A percentile compares a stretch with the other conserved stretches of the same genome.
These are phyloP conservation scores for Australoheros scitulus DNA, from an alignment of 2,113 vertebrate genomes.

Conservation along the genomic window DNA sequence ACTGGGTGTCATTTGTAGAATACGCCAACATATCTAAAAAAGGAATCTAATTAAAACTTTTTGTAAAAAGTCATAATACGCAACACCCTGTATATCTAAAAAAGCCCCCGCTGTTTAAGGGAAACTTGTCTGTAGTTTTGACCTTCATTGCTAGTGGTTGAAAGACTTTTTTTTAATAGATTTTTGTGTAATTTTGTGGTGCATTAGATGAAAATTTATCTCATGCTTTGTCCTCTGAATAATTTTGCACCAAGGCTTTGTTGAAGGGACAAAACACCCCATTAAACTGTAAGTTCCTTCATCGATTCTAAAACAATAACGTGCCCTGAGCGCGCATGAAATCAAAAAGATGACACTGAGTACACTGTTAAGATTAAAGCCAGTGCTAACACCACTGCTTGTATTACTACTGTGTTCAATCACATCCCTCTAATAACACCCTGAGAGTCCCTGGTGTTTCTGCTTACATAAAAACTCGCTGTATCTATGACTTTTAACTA, in stretches of 20 bases:
- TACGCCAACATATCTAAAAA: too few relatives aligned
- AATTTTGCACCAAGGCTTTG: neutral
- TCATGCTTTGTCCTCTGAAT: neutral
- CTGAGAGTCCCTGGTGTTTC: neutral
- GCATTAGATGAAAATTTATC: neutral
- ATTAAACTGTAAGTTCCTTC: neutral
- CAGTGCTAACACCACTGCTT: neutral
- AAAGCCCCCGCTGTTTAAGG: too few relatives aligned
- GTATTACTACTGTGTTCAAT: neutral
- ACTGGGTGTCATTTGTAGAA: neutral
- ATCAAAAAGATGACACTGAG: neutral
- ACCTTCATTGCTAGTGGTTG: neutral
- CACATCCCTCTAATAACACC: neutral
- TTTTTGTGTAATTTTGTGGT: neutral
- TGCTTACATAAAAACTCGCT: neutral
- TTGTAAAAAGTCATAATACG: too few relatives aligned
- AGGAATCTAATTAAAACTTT: too few relatives aligned
- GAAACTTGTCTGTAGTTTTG: too few relatives aligned
- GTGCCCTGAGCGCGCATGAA: neutral
- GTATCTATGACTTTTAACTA: neutral
- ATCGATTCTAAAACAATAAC: conserved; percentile 5
- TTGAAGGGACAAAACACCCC: neutral
- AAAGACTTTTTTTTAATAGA: neutral
- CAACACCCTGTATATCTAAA: too few relatives aligned
- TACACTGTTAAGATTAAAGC: neutral